phyloP scores from a whole-genome alignment of 2,888 invertebrate species.

The Cyclophora punctaria region DNA sequence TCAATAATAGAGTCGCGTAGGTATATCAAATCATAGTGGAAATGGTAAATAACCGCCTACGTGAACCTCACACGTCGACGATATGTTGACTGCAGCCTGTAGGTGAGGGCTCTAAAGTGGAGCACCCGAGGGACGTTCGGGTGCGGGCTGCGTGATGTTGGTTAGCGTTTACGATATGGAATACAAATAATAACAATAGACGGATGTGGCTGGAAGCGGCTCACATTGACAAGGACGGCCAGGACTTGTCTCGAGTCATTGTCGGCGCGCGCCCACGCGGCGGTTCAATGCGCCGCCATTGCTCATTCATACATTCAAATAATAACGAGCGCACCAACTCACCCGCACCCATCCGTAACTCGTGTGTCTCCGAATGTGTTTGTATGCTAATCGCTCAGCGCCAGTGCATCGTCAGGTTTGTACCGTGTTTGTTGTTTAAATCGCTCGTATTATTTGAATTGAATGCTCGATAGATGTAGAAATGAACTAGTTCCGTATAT shows the following conservation, averaged over 20 bases:
- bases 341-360: conserved; percentile 66
- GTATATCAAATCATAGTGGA: conserved; percentile 14
- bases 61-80: conserved; percentile 45
- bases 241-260: conserved; percentile 69
- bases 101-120: neutral
- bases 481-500: conserved; percentile 65
- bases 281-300: conserved; percentile 57
- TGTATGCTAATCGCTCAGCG: conserved; percentile 71
- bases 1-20: conserved; percentile 16
- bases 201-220: conserved; percentile 74
- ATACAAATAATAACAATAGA: conserved; percentile 72
- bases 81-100: conserved; percentile 3
- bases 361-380: conserved; percentile 62
- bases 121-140: conserved; percentile 11
- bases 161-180: conserved; percentile 62
- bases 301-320: conserved; percentile 75
- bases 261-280: conserved; percentile 69
- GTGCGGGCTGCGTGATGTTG: conserved; percentile 46
- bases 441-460: conserved; percentile 72
- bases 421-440: conserved; percentile 69
- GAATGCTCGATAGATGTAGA: conserved; percentile 70
- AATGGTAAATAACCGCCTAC: conserved; percentile 45
- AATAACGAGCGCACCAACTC: conserved; percentile 64
- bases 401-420: conserved; percentile 68
- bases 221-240: conserved; percentile 75